Base-by-base conservation (phyloP, 2,797 vertebrate species). In the Psittacula echo region DNA sequence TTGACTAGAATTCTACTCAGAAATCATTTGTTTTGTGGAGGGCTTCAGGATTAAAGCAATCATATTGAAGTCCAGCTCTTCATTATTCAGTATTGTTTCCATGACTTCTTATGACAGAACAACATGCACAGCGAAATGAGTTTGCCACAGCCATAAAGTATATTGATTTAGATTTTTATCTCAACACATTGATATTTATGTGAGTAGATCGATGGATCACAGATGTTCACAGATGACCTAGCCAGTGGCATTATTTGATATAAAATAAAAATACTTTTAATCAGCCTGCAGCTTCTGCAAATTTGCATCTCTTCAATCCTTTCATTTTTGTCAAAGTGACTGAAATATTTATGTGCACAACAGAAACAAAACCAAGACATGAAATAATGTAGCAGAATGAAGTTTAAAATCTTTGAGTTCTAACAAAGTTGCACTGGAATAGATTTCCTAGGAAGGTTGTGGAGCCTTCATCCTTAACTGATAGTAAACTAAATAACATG, bases 111-210 rank as follows among this genome's bases (percentile, higher is more conserved):
- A 34, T 53, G 50, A 58, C 66, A 91, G 42, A 83, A 73, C 61
- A 80, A 26, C 21, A 75, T 5, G 3, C 48, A 82, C 20, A 75
- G 53, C 0, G 2, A 86, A 86, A 84, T 88, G 39, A 94, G 34
- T 90, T 89, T 91, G 50, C 44, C 30, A 88, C 29, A 78, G 42
- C 45, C 85, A 85, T 89, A 85, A 94, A 88, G 39, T 89, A 84
- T 87, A 94, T 88, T 84, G 87, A 81, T 62, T 94, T 81, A 68
- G 29, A 72, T 61, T 89, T 96, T 92, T 93, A 86, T 86, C 73
- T 86, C 39, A 85, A 91, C 85, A 51, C 54, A 86, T 54, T 88
- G 73, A 66, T 94, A 92, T 94, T 93, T 95, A 78, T 88, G 62
- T 90, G 53, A 48, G 62, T 44, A 86, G 83, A 77, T 81, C 20